phyloP scores from a whole-genome alignment of 1,140 invertebrate genomes.

The Philopotamus ludificatus region DNA sequence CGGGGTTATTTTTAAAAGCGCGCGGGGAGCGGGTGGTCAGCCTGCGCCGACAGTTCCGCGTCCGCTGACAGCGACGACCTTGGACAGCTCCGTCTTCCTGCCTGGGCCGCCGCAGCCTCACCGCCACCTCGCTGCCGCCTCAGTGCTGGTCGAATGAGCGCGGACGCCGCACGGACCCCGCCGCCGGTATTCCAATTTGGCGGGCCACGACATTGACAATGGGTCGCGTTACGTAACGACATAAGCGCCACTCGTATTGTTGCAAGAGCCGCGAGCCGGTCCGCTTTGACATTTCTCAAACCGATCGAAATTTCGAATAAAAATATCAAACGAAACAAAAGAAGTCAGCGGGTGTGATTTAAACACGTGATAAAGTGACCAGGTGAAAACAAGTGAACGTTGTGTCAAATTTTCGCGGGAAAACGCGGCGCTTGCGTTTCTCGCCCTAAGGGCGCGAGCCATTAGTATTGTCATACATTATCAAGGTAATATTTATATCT shows the following conservation, averaged over 20 bases:
- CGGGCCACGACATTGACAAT: neutral
- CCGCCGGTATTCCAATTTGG: neutral
- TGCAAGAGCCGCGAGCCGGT: too few species aligned
- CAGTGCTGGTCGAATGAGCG: conserved; percentile 33
- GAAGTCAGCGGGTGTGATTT: too few species aligned
- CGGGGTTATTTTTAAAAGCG: too few species aligned
- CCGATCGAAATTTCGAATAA: too few species aligned
- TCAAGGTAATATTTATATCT: too few species aligned
- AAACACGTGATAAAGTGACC: neutral
- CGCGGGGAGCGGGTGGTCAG: neutral
- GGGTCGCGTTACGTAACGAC: neutral
- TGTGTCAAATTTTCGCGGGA: neutral
- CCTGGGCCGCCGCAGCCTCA: conserved; percentile 2
- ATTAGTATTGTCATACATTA: too few species aligned
- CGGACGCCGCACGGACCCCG: conserved; percentile 5
- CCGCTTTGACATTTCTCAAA: too few species aligned
- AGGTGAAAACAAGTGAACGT: neutral
- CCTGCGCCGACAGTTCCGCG: conserved; percentile 4
- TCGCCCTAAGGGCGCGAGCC: too few species aligned
- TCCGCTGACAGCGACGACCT: conserved; percentile 14
- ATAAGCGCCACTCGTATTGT: neutral
- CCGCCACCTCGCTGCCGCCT: conserved; percentile 1
- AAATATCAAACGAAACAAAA: too few species aligned
- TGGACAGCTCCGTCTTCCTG: conserved; percentile 21
- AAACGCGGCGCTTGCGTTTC: too few species aligned